phyloP scores from a whole-genome alignment of 1,140 invertebrate genomes.

The Euwallacea fornicatus region DNA sequence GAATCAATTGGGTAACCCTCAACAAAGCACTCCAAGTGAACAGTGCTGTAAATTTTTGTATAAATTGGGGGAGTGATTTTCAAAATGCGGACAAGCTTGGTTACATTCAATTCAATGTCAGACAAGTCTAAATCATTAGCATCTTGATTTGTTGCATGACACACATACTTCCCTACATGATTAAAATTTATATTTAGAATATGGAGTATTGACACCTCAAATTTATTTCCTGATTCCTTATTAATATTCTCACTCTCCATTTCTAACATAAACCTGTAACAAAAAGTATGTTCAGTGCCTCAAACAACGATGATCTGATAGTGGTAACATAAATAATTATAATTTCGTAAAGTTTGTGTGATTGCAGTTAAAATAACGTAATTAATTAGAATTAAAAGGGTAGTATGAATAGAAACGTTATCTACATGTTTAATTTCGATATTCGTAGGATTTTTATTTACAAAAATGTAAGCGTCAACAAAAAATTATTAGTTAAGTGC shows the following conservation, averaged over 20 bases:
- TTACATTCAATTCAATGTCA: slow-evolving; percentile 53
- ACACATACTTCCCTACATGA: slow-evolving; percentile 57
- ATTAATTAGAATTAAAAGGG: too few species aligned
- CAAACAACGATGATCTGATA: too few species aligned
- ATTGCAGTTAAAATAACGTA: too few species aligned
- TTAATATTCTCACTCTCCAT: slow-evolving; percentile 53
- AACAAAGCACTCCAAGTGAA: slow-evolving; percentile 59
- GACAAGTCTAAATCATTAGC: slow-evolving; percentile 46
- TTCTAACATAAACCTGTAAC: slow-evolving; percentile 49
- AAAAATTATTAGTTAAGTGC: too few species aligned
- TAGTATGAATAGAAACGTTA: too few species aligned
- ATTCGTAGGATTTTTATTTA: too few species aligned
- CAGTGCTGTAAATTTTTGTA: slow-evolving; percentile 56
- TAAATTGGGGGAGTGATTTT: slow-evolving; percentile 54
- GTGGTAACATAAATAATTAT: too few species aligned
- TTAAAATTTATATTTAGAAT: slow-evolving; percentile 53
- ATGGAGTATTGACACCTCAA: slow-evolving; percentile 51
- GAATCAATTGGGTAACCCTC: slow-evolving; percentile 62
- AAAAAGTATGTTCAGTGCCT: neutral
- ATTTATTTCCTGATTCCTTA: slow-evolving; percentile 52
- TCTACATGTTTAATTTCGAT: too few species aligned
- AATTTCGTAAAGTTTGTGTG: too few species aligned
- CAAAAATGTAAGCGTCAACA: too few species aligned
- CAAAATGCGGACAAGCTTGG: slow-evolving; percentile 55
- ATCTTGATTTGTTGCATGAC: slow-evolving; percentile 53